phyloP scores from a whole-genome alignment of 2,113 vertebrate genomes.

The Otolemur garnettii region DNA sequence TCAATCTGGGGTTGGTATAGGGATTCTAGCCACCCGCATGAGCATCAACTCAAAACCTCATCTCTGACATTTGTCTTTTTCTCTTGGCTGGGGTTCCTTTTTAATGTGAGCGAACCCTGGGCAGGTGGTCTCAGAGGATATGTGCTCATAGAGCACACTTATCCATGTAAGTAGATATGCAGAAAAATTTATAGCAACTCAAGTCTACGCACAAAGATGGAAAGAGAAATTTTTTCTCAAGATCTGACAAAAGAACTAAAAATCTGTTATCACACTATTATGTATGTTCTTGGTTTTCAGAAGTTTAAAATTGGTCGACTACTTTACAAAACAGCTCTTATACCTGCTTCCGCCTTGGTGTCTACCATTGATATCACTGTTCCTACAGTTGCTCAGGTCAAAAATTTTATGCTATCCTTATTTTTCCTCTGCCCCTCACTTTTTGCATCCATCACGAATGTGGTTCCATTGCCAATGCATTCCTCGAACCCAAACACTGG shows the following conservation, averaged over 20 bases:
- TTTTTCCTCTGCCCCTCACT: not conserved
- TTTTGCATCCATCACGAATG: not conserved
- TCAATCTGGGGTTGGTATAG: not conserved
- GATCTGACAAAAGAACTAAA: not conserved
- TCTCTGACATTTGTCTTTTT: not conserved
- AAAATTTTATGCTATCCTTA: not conserved
- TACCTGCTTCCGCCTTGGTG: not conserved
- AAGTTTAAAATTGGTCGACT: not conserved
- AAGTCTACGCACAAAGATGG: not conserved
- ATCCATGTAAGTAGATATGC: not conserved
- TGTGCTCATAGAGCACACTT: not conserved
- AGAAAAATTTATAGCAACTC: not conserved
- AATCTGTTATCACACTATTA: not conserved
- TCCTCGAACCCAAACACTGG: not conserved
- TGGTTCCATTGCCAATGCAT: not conserved
- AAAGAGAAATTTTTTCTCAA: not conserved
- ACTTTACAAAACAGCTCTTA: not conserved
- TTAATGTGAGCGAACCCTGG: not conserved
- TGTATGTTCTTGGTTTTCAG: not conserved
- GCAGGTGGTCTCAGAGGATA: not conserved
- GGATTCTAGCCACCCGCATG: not conserved
- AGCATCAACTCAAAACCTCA: not conserved
- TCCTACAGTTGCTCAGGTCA: not conserved
- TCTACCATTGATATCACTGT: not conserved
- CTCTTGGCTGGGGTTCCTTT: not conserved